These are phyloP conservation scores for Oceanodroma tethys DNA, from an alignment of 2,113 vertebrate species.

Conservation along the genomic window DNA sequence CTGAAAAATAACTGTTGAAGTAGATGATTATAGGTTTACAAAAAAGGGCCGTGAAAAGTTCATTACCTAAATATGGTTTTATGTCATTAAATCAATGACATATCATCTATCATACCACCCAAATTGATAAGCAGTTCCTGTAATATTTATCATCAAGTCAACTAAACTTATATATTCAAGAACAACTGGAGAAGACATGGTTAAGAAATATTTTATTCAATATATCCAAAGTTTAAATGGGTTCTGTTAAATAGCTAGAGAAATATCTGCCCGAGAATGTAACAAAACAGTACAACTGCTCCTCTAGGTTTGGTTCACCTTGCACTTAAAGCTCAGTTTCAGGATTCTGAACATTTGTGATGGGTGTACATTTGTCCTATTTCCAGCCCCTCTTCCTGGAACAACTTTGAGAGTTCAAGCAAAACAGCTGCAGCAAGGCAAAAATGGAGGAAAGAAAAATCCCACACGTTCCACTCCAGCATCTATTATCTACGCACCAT, in stretches of 20 bases:
- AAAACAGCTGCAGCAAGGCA: slow-evolving; percentile 23
- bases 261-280: neutral
- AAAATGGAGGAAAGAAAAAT: slow-evolving; percentile 52
- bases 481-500: neutral
- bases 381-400: neutral
- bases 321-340: neutral
- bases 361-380: neutral
- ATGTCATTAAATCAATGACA: neutral
- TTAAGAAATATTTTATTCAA: neutral
- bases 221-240: neutral
- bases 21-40: neutral
- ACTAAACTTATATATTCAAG: neutral
- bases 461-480: neutral
- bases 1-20: neutral
- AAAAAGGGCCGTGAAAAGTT: neutral
- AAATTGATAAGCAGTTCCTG: neutral
- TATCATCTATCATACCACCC: neutral
- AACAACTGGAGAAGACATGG: neutral
- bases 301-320: neutral
- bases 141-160: neutral
- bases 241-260: neutral
- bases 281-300: neutral
- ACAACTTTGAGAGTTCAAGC: neutral
- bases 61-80: neutral
- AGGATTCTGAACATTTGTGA: neutral